Evolutionary conservation across 2,797 vertebrate genomes (phyloP).

Genomic region (Florisuga fusca): DNA sequence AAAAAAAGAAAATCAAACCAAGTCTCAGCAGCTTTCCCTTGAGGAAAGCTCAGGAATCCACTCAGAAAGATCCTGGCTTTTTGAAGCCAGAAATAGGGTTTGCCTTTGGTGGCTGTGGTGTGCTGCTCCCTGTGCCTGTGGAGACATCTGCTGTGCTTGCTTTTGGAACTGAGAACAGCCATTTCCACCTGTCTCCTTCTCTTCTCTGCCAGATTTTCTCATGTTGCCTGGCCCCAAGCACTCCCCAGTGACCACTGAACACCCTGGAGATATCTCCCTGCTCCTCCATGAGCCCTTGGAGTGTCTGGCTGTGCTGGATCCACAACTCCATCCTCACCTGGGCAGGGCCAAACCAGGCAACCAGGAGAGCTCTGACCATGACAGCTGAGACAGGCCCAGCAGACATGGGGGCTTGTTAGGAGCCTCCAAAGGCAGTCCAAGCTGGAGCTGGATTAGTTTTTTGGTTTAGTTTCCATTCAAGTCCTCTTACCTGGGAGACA

Average conservation of each 20-base stretch:
- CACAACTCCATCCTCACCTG: rapidly evolving
- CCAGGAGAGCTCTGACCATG: rapidly evolving
- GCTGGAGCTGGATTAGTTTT: not conserved
- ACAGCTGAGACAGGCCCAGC: not conserved
- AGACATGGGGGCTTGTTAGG: not conserved
- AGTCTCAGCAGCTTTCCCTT: not conserved
- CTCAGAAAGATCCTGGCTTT: not conserved
- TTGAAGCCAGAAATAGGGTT: not conserved
- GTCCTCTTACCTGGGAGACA: not conserved
- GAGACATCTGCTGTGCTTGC: rapidly evolving
- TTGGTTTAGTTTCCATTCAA: not conserved
- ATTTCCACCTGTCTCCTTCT: not conserved
- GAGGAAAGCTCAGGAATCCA: not conserved
- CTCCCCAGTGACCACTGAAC: not conserved
- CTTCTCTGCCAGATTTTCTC: not conserved
- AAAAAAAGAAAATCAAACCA: no score
- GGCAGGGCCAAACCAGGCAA: not conserved
- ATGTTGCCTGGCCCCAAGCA: rapidly evolving
- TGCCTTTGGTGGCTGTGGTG: rapidly evolving
- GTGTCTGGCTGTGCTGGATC: rapidly evolving
- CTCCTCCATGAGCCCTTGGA: not conserved
- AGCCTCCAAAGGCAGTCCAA: not conserved
- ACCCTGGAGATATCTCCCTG: rapidly evolving
- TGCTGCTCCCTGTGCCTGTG: rapidly evolving
- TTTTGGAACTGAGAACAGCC: not conserved